Base-by-base conservation (phyloP, 2,113 vertebrate species). In the Haliaeetus leucogaster region DNA sequence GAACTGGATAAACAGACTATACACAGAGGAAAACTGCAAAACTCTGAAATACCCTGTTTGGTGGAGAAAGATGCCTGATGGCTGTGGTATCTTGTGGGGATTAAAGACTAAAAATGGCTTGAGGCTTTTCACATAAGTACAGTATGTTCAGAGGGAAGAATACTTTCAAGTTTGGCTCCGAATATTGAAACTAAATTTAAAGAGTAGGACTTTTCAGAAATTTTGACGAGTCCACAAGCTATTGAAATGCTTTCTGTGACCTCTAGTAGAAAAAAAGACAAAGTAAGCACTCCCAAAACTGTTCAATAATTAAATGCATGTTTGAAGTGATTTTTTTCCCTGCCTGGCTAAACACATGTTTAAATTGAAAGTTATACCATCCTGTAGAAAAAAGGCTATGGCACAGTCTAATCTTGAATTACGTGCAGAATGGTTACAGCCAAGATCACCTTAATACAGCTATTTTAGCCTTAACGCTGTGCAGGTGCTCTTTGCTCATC, bases 41-140 rank as follows among this genome's bases (percentile, higher is more conserved):
- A 80, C 61, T 26, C 89, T 43, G 59, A 85, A 96, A 71, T 71
- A 67, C 84, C 76, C 63, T 93, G 32, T 91, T 90, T 36, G 65
- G 65, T 40, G 40, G 48, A 83, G 80, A 91, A 81, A 53, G 47
- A 86, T 56, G 93, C 85, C 68, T 95, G 90, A 96, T 93, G 89
- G 93, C 88, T 93, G 82, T 96, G 95, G 86, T 97, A 96, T 88
- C 90, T 97, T 89, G 40, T 92, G 95, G 85, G 86, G 92, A 97
- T 96, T 97, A 97, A 97, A 94, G 79, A 81, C 96, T 98, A 96
- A 97, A 98, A 98, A 98, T 92, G 97, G 96, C 81, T 95, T 62
- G 58, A 93, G 89, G 94, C 84, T 96, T 90, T 97, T 90, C 92
- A 90, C 93, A 92, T 86, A 91, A 96, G 65, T 68, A 96, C 90